These are phyloP conservation scores for Aphodius granarius DNA, from an alignment of 2,888 invertebrate species.

Conservation along the genomic window DNA sequence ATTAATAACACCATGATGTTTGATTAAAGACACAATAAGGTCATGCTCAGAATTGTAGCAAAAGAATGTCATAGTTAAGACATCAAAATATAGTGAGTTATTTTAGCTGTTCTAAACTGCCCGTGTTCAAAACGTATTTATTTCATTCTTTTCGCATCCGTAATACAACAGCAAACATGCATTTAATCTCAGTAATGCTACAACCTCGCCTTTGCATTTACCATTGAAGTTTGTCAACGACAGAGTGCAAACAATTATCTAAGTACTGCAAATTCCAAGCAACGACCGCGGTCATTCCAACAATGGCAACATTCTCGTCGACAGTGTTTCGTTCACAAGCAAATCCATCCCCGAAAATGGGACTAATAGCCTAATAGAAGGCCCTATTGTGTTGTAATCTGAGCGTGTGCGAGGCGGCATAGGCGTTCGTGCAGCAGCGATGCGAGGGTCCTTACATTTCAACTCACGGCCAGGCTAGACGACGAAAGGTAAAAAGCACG, in stretches of 20 bases:
- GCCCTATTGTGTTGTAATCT: conserved; percentile 1
- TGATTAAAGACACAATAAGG: too few relatives aligned
- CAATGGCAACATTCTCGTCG: conserved; percentile 9
- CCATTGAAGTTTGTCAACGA: background rate
- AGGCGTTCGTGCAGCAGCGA: background rate
- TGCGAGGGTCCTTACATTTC: conserved; percentile 30
- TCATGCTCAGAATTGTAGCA: too few relatives aligned
- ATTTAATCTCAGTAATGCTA: background rate
- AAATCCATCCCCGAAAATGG: background rate
- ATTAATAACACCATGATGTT: too few relatives aligned
- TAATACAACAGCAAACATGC: background rate
- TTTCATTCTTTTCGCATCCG: background rate
- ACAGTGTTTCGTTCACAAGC: background rate
- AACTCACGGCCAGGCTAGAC: conserved; percentile 33
- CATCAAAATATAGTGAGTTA: too few relatives aligned
- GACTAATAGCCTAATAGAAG: conserved; percentile 3
- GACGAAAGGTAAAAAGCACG: conserved; percentile 36
- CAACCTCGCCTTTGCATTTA: background rate
- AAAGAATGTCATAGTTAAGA: background rate
- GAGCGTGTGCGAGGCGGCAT: background rate
- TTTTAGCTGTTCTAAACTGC: too few relatives aligned
- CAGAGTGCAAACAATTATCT: background rate
- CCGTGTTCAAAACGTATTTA: too few relatives aligned
- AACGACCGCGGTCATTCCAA: background rate
- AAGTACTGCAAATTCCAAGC: background rate